Percentiles rank a stretch among this genome's conserved stretches.
Evolutionary conservation across 1,140 invertebrate genomes (phyloP).

Genomic region (Paraescarpia echinospica): DNA sequence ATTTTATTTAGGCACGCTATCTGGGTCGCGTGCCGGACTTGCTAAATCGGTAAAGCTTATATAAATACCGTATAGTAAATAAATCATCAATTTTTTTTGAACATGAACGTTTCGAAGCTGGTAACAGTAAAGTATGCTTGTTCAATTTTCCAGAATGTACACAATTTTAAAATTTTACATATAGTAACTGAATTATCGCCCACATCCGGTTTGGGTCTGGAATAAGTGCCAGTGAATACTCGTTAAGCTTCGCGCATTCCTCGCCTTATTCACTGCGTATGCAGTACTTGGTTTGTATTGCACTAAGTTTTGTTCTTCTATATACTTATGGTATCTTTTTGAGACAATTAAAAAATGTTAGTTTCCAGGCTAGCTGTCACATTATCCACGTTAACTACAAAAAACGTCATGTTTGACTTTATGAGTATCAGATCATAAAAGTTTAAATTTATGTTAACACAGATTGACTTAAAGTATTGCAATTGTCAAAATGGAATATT

Average conservation of each 20-base stretch:
- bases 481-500: no score
- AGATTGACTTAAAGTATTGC: no score
- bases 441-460: no score
- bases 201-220: background rate
- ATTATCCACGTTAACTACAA: no score
- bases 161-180: background rate
- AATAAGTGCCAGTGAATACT: background rate
- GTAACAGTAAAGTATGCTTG: background rate
- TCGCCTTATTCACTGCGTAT: background rate
- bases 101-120: background rate
- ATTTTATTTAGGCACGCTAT: background rate
- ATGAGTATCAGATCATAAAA: no score
- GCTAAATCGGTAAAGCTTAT: background rate
- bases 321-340: no score
- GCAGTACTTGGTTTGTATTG: background rate
- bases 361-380: no score
- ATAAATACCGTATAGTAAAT: background rate
- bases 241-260: background rate
- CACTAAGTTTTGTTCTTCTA: background rate
- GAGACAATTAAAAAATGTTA: no score
- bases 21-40: background rate
- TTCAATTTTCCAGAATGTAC: background rate
- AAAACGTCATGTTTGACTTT: no score
- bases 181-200: background rate
- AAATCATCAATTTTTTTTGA: background rate